Percentiles rank a stretch among this genome's conserved stretches.
phyloP scores from a whole-genome alignment of 2,888 invertebrate species.

The Sphaeridia pumilis region DNA sequence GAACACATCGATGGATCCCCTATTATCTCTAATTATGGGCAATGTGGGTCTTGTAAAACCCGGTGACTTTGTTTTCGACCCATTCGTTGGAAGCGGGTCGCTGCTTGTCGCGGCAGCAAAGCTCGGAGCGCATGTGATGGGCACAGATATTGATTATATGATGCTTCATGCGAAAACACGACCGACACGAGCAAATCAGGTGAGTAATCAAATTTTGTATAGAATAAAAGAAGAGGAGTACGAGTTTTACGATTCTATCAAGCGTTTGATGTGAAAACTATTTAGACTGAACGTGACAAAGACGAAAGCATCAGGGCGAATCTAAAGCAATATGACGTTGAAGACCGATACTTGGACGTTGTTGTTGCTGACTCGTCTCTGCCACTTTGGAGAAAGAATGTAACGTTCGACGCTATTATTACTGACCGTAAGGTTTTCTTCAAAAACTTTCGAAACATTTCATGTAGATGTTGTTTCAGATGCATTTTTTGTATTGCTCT shows the following conservation, averaged over 20 bases:
- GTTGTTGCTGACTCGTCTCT: constrained; percentile 83
- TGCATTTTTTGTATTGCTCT: constrained; percentile 5
- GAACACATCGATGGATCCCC: constrained; percentile 98
- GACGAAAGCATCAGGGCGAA: constrained; percentile 83
- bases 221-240: not conserved
- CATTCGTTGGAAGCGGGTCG: constrained; percentile 70
- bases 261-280: not conserved
- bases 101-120: constrained; percentile 58
- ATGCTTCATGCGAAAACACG: constrained; percentile 64
- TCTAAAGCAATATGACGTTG: constrained; percentile 73
- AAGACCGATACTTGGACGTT: constrained; percentile 67
- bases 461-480: not conserved
- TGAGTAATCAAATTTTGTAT: constrained; percentile 10
- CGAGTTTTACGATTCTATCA: not conserved
- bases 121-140: constrained; percentile 74
- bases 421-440: constrained; percentile 73
- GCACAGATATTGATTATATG: constrained; percentile 87
- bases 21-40: constrained; percentile 85
- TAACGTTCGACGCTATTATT: constrained; percentile 79
- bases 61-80: constrained; percentile 75
- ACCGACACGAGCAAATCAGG: constrained; percentile 40
- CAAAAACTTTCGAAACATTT: no score
- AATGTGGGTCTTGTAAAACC: constrained; percentile 69
- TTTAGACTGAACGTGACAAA: constrained; percentile 44
- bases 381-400: constrained; percentile 58